phyloP scores from a whole-genome alignment of 2,797 vertebrate species.

The Vultur gryphus region DNA sequence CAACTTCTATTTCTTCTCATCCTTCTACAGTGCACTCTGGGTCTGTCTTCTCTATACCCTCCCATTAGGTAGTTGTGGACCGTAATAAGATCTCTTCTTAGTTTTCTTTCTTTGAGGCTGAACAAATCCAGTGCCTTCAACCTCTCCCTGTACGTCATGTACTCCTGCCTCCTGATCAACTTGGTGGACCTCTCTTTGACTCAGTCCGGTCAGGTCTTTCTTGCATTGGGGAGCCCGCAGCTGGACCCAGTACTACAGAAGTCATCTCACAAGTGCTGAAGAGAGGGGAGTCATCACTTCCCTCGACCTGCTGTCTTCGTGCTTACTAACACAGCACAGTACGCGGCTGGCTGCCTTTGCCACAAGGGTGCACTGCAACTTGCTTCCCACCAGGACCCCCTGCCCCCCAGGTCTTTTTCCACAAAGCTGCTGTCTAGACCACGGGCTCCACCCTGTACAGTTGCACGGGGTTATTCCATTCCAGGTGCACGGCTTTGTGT shows the following conservation, averaged over 20 bases:
- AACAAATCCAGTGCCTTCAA: background rate
- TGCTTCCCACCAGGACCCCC: background rate
- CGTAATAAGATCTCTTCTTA: background rate
- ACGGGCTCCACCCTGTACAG: background rate
- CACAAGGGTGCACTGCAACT: background rate
- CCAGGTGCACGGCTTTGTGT: background rate
- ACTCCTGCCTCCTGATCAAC: background rate
- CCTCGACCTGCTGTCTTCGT: accelerated
- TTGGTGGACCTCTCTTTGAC: background rate
- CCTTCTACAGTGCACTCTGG: background rate
- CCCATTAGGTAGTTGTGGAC: background rate
- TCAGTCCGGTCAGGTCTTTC: background rate
- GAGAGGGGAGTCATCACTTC: background rate
- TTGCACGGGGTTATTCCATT: background rate
- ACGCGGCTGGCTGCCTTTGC: background rate
- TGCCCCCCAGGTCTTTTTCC: background rate
- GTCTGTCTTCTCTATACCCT: background rate
- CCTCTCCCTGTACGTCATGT: background rate
- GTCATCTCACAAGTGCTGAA: background rate
- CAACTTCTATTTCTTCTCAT: background rate
- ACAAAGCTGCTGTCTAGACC: background rate
- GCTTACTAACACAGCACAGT: too few species aligned
- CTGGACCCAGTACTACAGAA: background rate
- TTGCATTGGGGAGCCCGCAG: background rate
- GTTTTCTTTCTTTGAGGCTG: background rate